Percentiles rank a stretch among this genome's conserved stretches.
Conservation (phyloP, 1,140 invertebrate genomes). For the Fragariocoptes setiger region DNA sequence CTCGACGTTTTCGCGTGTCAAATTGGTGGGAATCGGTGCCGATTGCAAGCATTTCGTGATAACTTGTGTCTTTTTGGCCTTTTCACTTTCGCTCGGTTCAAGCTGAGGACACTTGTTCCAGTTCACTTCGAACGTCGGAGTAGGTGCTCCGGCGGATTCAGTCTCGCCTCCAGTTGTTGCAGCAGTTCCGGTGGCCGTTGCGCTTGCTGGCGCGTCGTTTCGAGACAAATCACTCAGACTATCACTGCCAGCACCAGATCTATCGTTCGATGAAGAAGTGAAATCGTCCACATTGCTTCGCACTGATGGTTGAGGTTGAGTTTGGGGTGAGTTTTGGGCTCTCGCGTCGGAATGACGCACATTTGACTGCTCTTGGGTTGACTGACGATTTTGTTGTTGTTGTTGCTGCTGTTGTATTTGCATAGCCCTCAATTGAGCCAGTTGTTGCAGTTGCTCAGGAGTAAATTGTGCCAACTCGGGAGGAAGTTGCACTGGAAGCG, state of each 20-base stretch:
- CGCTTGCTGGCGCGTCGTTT: neutral
- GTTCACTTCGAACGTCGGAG: slow-evolving; percentile 3
- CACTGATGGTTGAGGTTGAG: neutral
- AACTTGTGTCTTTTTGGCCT: slow-evolving; percentile 9
- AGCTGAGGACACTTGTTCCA: slow-evolving; percentile 11
- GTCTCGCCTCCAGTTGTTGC: neutral
- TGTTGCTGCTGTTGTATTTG: neutral
- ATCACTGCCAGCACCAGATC: neutral
- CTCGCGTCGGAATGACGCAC: neutral
- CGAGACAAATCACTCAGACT: neutral
- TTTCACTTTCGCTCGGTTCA: slow-evolving; percentile 9
- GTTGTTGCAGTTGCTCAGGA: neutral
- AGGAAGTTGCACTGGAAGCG: too few species aligned
- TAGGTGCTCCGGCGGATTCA: too few species aligned
- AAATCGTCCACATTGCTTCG: neutral
- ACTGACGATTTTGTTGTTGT: neutral
- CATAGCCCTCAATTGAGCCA: neutral
- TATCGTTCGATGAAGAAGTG: neutral
- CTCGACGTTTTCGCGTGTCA: slow-evolving; percentile 10
- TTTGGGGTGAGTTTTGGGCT: neutral
- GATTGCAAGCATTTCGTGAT: slow-evolving; percentile 11
- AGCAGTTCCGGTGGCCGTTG: neutral
- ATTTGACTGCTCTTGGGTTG: neutral
- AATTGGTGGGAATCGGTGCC: slow-evolving; percentile 9
- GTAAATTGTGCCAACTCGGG: neutral